These are phyloP conservation scores for Anoura caudifer DNA, from an alignment of 2,113 vertebrate genomes.

Conservation along the genomic window DNA sequence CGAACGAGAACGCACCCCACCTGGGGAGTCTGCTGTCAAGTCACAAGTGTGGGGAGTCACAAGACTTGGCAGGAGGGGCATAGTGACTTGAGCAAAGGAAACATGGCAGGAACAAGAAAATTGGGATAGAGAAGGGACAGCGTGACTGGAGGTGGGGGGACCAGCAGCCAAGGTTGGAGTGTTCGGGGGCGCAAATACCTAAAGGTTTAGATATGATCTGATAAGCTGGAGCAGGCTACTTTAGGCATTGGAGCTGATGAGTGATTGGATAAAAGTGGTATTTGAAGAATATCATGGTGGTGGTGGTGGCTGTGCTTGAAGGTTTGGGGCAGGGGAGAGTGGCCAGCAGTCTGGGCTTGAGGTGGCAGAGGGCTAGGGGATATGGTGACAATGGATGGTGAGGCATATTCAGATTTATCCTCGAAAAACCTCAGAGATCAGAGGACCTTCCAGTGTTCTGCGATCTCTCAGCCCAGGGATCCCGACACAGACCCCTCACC, in stretches of 20 bases:
- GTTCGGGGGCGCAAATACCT: not conserved
- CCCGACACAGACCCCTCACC: not conserved
- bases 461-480: not conserved
- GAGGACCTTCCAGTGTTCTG: not conserved
- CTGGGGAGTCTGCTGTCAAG: not conserved
- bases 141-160: not conserved
- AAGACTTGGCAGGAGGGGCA: fast-evolving
- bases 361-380: not conserved
- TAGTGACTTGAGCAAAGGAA: not conserved
- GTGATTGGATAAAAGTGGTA: slow-evolving; percentile 13
- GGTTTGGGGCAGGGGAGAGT: not conserved
- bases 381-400: not conserved
- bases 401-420: not conserved
- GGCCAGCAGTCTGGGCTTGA: not conserved
- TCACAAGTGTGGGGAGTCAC: not conserved
- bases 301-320: not conserved
- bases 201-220: not conserved
- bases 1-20: not conserved
- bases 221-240: slow-evolving; percentile 1
- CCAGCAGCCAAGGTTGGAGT: not conserved
- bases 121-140: not conserved
- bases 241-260: slow-evolving; percentile 10
- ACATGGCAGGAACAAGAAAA: not conserved
- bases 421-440: not conserved
- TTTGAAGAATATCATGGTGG: slow-evolving; percentile 30